Percentiles rank a stretch among this genome's conserved stretches.
Evolutionary conservation across 2,888 invertebrate species (phyloP).

Genomic region (Zaprionus obscuricornis): DNA sequence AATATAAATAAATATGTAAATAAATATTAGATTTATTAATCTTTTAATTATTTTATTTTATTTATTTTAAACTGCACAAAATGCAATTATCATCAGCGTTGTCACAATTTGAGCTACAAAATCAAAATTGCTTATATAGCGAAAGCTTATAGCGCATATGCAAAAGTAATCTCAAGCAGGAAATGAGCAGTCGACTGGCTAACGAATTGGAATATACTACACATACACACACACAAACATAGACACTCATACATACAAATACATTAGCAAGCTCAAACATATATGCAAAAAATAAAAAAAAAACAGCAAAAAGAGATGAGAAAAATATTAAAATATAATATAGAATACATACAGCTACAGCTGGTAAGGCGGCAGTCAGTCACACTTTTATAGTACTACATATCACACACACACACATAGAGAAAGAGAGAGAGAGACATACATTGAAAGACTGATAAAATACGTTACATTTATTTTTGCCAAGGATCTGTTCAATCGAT

Average conservation of each 20-base stretch:
- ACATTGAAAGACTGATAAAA: too few relatives aligned
- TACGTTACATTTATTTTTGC: constrained; percentile 31
- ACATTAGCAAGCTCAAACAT: too few relatives aligned
- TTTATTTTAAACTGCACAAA: neutral
- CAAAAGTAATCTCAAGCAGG: constrained; percentile 59
- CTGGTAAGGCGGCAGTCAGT: constrained; percentile 33
- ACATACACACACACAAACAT: constrained; percentile 7
- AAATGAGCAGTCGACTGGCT: constrained; percentile 55
- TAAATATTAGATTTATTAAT: neutral
- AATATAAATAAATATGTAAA: neutral
- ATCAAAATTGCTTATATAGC: constrained; percentile 19
- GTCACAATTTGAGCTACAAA: constrained; percentile 12
- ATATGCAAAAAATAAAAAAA: neutral
- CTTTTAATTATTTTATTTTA: neutral
- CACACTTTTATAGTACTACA: constrained; percentile 35
- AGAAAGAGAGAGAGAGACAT: too few relatives aligned
- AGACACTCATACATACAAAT: too few relatives aligned
- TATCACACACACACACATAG: constrained; percentile 1
- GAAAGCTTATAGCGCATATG: too few relatives aligned
- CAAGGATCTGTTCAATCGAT: constrained; percentile 54
- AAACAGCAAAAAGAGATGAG: constrained; percentile 6
- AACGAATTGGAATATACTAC: constrained; percentile 26
- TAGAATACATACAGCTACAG: constrained; percentile 3
- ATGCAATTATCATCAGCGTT: neutral
- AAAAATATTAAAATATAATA: constrained; percentile 37